Base-by-base conservation (phyloP, 2,113 vertebrate genomes). In the Eidolon helvum region DNA sequence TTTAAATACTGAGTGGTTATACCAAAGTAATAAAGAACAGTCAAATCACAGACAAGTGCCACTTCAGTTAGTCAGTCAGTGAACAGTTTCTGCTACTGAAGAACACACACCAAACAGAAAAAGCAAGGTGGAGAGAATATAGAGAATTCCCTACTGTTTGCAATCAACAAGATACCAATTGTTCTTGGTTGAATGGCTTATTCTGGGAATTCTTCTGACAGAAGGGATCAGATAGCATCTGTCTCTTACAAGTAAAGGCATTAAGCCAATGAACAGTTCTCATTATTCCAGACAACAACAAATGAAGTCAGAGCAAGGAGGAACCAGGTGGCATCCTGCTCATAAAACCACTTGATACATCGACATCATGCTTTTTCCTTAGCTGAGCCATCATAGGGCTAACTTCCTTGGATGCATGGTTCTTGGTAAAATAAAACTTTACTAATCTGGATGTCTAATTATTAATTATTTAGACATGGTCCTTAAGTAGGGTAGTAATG, bases 161-260 rank as follows among this genome's bases (percentile, higher is more conserved):
- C 50, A 19, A 63, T 77, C 94, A 93, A 97, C 97, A 98, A 96
- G 94, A 92, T 33, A 63, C 89, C 38, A 28, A 95, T 96, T 97
- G 97, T 98, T 96, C 97, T 77, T 45, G 61, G 55, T 90, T 96
- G 78, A 96, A 91, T 90, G 79, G 69, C 91, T 95, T 93, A 93
- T 96, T 97, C 97, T 97, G 97, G 86, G 97, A 98, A 96, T 94
- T 95, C 82, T 97, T 88, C 94, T 95, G 87, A 96, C 89, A 94
- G 78, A 53, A 95, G 82, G n/a, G 85, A 97, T 94, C 93, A 91
- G 97, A 98, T 96, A 97, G 96, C 89, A 94, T 98, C 94, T 96
- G 95, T 94, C 94, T 98, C 94, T 89, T 95, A 93, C 86, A 89
- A 95, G 90, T 24, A 9, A 84, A 96, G 93, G 96, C 96, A 89